Conservation (phyloP, 2,797 vertebrate genomes). For the Bufotes viridis region DNA sequence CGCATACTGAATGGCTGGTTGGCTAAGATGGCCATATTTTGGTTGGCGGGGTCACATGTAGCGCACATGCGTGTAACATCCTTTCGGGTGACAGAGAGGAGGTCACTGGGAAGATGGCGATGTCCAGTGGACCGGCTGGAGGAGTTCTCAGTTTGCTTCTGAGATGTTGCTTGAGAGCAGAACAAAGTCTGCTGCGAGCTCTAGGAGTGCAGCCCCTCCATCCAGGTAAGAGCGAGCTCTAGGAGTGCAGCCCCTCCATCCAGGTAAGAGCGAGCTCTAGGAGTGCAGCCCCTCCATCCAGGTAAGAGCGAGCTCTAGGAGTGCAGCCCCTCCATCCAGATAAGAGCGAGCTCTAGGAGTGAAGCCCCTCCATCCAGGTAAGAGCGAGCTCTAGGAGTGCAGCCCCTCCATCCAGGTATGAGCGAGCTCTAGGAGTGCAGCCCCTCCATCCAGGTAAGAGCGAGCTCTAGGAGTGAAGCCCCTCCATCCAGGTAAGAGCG, state of each 20-base stretch:
- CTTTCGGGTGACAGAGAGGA: rapidly evolving
- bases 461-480: no score
- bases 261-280: conserved; percentile 17
- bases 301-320: conserved; percentile 15
- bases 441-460: no score
- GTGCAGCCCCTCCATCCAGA: not conserved
- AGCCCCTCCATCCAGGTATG: no score
- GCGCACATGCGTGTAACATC: rapidly evolving
- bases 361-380: no score
- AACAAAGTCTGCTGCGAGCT: conserved; percentile 23
- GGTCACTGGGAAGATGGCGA: conserved; percentile 49
- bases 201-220: not conserved
- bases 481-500: conserved; percentile 37
- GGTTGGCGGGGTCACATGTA: not conserved
- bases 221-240: conserved; percentile 12
- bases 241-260: not conserved
- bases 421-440: no score
- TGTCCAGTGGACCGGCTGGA: not conserved
- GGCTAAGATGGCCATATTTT: rapidly evolving
- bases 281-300: not conserved
- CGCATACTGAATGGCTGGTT: no score
- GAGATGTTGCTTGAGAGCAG: conserved; percentile 16
- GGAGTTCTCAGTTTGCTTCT: not conserved
- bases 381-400: no score
- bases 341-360: no score